phyloP scores from a whole-genome alignment of 2,113 vertebrate genomes.

The Marmota flaviventris region DNA sequence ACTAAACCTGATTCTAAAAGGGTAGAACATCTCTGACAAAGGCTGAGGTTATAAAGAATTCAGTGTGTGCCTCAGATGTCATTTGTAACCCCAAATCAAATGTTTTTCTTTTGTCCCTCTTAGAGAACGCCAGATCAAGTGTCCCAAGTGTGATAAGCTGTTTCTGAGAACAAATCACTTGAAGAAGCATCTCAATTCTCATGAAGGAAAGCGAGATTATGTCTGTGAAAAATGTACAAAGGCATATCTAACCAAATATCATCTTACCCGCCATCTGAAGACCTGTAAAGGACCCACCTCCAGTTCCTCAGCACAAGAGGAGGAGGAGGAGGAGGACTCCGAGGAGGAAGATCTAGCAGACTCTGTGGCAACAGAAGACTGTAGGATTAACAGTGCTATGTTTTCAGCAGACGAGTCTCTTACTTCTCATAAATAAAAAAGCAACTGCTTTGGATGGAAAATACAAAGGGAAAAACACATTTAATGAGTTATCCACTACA shows the following conservation, averaged over 20 bases:
- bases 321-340: slow-evolving; percentile 91
- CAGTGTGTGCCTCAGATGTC: neutral
- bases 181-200: slow-evolving; percentile 99
- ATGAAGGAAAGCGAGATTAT: slow-evolving; percentile 97
- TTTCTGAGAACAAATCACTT: slow-evolving; percentile 97
- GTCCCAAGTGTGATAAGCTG: slow-evolving; percentile 97
- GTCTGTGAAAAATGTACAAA: slow-evolving; percentile 99
- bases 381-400: slow-evolving; percentile 80
- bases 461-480: slow-evolving; percentile 33
- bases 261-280: slow-evolving; percentile 98
- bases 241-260: slow-evolving; percentile 98
- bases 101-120: slow-evolving; percentile 31
- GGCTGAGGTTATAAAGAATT: neutral
- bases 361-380: slow-evolving; percentile 85
- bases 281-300: slow-evolving; percentile 97
- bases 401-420: slow-evolving; percentile 85
- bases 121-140: slow-evolving; percentile 97
- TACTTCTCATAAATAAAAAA: slow-evolving; percentile 82
- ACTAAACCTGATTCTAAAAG: neutral
- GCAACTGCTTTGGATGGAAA: slow-evolving; percentile 23
- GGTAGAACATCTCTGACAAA: neutral
- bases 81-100: neutral
- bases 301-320: slow-evolving; percentile 89
- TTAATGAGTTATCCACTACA: slow-evolving; percentile 44
- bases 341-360: slow-evolving; percentile 90